These are phyloP conservation scores for Anoura caudifer DNA, from an alignment of 2,113 vertebrate species.

Conservation along the genomic window DNA sequence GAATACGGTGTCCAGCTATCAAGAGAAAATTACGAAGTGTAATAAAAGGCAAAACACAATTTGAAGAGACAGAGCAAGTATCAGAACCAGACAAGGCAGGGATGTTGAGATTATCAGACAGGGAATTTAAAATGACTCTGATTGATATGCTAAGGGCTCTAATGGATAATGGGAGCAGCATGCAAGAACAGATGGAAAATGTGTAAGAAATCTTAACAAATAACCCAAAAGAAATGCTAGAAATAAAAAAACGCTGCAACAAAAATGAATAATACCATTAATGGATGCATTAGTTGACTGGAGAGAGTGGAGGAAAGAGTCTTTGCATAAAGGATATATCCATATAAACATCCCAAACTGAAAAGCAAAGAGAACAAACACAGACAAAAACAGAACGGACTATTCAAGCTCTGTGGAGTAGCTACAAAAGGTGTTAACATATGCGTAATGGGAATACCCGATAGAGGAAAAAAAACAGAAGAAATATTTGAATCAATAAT, in stretches of 20 bases:
- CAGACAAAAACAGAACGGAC: background rate
- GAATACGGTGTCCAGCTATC: background rate
- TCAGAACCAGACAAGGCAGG: background rate
- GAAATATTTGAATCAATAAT: background rate
- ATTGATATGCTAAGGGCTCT: background rate
- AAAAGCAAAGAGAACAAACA: background rate
- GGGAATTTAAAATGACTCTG: background rate
- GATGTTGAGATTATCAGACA: background rate
- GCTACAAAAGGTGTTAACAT: background rate
- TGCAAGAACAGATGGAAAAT: background rate
- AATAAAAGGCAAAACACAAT: background rate
- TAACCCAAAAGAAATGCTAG: background rate
- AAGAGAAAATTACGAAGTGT: background rate
- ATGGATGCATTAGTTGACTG: background rate
- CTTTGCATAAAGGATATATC: background rate
- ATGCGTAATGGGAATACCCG: background rate
- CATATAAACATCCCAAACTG: background rate
- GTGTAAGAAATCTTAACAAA: background rate
- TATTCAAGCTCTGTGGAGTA: background rate
- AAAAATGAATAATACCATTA: background rate
- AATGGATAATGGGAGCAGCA: background rate
- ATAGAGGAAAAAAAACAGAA: background rate
- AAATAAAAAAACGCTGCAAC: background rate
- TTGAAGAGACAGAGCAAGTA: background rate
- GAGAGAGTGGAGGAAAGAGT: background rate